Evolutionary conservation across 1,140 invertebrate species (phyloP).

Genomic region (Dufourea novaeangliae): DNA sequence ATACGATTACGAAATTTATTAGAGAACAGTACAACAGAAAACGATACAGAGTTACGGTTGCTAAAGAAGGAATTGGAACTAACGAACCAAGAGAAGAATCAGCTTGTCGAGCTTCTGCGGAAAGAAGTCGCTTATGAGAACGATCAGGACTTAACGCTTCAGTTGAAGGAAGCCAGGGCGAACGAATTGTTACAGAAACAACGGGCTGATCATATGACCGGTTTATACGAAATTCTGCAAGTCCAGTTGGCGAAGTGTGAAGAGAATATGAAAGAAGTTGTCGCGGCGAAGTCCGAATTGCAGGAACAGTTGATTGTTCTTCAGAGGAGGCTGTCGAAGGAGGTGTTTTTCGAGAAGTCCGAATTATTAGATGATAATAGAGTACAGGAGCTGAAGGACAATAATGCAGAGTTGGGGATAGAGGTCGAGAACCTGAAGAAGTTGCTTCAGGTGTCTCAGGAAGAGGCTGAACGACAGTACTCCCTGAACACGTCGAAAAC

Average conservation of each 20-base stretch:
- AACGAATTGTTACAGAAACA: slow-evolving; percentile 75
- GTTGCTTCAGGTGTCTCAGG: slow-evolving; percentile 73
- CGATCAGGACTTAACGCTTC: slow-evolving; percentile 19
- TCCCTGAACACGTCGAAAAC: slow-evolving; percentile 69
- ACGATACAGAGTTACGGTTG: slow-evolving; percentile 37
- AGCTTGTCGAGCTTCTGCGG: slow-evolving; percentile 57
- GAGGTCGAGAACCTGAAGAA: slow-evolving; percentile 71
- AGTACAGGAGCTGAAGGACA: slow-evolving; percentile 44
- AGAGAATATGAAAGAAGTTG: slow-evolving; percentile 69
- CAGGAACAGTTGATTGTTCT: slow-evolving; percentile 75
- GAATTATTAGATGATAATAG: slow-evolving; percentile 56
- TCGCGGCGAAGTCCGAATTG: slow-evolving; percentile 74
- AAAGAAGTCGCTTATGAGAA: background rate
- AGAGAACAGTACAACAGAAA: slow-evolving; percentile 62
- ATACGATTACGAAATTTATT: slow-evolving; percentile 73
- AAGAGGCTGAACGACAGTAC: slow-evolving; percentile 71
- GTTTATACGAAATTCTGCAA: slow-evolving; percentile 78
- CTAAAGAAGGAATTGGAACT: slow-evolving; percentile 67
- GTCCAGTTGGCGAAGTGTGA: slow-evolving; percentile 77
- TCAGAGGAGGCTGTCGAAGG: slow-evolving; percentile 73
- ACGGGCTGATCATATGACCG: slow-evolving; percentile 67
- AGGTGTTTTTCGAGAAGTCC: slow-evolving; percentile 67
- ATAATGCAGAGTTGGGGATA: slow-evolving; percentile 49
- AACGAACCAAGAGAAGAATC: slow-evolving; percentile 69
- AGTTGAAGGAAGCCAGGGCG: slow-evolving; percentile 54